Base-by-base conservation (phyloP, 1,140 invertebrate species). In the Chlorops oryzae region DNA sequence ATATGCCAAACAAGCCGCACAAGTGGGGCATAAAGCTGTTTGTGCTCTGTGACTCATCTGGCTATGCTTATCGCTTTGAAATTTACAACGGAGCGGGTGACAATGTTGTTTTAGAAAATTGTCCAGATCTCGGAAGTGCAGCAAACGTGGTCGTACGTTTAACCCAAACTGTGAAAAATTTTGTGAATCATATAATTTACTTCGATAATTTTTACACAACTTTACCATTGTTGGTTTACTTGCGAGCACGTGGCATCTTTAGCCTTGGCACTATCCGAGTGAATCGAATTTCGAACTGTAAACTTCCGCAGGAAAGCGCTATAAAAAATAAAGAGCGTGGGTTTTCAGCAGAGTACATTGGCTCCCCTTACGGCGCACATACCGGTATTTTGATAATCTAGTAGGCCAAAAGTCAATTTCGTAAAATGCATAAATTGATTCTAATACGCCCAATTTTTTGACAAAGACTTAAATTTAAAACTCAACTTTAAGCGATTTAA, bases 71-170 rank as follows among this genome's bases (percentile, higher is more conserved):
- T 20, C 40, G 23, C n/a, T 42, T 42, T 20, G 40, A 70, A 43
- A 45, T 71, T 18, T 71, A 63, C 45, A 49, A 45, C 21, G 59
- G 59, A 43, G 51, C 43, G 39, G 48, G 49, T n/a, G 58, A 50
- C 37, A 57, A 57, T 27, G 15, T 25, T 24, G 15, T 54, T 42
- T 43, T 53, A 12, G 7, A 27, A 22, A 15, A n/a, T 21, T 17
- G 15, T 38, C 38, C 45, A 27, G 45, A 52, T 44, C 27, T 52
- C 15, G 54, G 46, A 22, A 41, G 44, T 13, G 17, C 49, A 18
- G 17, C 49, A 4, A 55, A 52, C 39, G 42, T 52, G 17, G 49
- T 55, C 15, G 35, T 52, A 3, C 49, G 54, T 12, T 24, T 55
- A 21, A 15, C 49, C 3, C 20, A 48, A 38, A 21, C n/a, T 3